Percentiles rank a stretch among this genome's conserved stretches.
Conservation (phyloP, 2,888 invertebrate species). For the Cataglyphis altisquamis region DNA sequence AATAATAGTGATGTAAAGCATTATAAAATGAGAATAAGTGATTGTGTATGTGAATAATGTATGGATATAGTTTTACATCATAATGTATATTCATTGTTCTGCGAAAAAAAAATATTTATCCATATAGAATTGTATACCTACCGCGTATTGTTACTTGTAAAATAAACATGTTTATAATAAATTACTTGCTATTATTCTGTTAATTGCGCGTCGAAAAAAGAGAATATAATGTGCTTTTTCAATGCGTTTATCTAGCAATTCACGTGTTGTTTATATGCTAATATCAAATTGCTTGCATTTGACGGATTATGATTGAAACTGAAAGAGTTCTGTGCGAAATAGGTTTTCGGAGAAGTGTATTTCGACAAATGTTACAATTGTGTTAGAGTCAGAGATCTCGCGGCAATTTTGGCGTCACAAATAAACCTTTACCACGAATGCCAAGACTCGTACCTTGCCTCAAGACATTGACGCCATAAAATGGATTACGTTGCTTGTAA, state of each 20-base stretch:
- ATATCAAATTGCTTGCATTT: constrained; percentile 92
- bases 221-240: constrained; percentile 89
- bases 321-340: constrained; percentile 48
- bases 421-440: constrained; percentile 65
- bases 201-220: constrained; percentile 82
- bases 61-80: constrained; percentile 59
- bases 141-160: constrained; percentile 79
- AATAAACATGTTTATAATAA: constrained; percentile 80
- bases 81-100: constrained; percentile 60
- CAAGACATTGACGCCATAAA: constrained; percentile 57
- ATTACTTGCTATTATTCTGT: background rate
- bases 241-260: constrained; percentile 90
- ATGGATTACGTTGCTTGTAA: constrained; percentile 68
- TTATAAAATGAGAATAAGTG: constrained; percentile 38
- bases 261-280: constrained; percentile 91
- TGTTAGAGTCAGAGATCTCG: background rate
- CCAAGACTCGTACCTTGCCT: constrained; percentile 68
- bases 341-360: constrained; percentile 12
- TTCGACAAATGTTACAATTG: background rate
- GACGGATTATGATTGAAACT: constrained; percentile 90
- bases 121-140: constrained; percentile 77
- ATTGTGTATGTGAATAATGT: constrained; percentile 66
- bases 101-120: constrained; percentile 66
- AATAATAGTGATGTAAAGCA: constrained; percentile 21
- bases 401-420: constrained; percentile 37